These are phyloP conservation scores for Passer montanus DNA, from an alignment of 2,113 vertebrate species.

Conservation along the genomic window DNA sequence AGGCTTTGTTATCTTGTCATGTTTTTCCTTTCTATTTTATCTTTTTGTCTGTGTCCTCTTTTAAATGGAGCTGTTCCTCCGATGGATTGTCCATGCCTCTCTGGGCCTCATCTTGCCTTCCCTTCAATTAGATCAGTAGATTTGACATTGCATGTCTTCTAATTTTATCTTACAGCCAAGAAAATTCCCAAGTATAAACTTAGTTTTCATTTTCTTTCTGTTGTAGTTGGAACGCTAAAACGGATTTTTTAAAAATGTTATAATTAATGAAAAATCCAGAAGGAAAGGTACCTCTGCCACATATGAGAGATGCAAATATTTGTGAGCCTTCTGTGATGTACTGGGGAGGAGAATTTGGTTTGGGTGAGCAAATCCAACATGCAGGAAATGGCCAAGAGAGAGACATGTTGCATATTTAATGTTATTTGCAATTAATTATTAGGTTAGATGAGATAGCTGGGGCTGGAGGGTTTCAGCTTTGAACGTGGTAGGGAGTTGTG, in stretches of 20 bases:
- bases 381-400: neutral
- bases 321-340: neutral
- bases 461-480: neutral
- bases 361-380: neutral
- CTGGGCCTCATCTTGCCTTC: neutral
- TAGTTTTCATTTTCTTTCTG: neutral
- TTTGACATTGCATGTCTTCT: neutral
- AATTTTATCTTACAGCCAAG: neutral
- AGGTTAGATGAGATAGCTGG: neutral
- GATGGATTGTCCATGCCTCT: neutral
- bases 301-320: neutral
- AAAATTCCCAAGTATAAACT: neutral
- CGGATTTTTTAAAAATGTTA: neutral
- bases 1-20: neutral
- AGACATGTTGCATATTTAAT: neutral
- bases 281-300: neutral
- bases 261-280: neutral
- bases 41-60: neutral
- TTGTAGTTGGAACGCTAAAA: neutral
- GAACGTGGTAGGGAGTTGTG: neutral
- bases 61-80: neutral
- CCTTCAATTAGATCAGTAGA: neutral
- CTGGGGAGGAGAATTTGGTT: neutral
- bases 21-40: neutral
- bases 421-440: neutral